Percentiles rank a stretch among this genome's conserved stretches.
Conservation (phyloP, 1,140 invertebrate genomes). For the Drosophila oshimai region DNA sequence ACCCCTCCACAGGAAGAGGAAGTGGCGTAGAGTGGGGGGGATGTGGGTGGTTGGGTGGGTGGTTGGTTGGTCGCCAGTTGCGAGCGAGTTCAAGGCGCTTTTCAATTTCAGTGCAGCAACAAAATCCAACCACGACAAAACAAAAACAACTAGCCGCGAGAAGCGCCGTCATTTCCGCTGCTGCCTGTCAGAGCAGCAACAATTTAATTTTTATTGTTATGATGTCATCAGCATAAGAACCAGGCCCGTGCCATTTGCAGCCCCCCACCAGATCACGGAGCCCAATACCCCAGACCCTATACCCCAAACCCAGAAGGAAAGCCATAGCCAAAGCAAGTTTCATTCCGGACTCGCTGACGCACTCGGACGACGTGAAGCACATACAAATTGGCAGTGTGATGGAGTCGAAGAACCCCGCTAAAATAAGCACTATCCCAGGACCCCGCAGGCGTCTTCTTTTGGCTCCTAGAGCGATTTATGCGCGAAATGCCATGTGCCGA, state of each 20-base stretch:
- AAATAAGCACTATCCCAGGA: constrained; percentile 16
- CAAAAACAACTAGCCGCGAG: constrained; percentile 31
- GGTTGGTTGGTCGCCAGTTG: background rate
- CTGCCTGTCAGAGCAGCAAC: constrained; percentile 49
- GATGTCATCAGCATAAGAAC: constrained; percentile 60
- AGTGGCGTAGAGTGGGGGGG: background rate
- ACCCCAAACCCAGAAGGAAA: background rate
- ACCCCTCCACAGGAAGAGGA: background rate
- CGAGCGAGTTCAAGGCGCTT: constrained; percentile 38
- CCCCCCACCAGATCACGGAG: background rate
- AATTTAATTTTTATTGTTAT: constrained; percentile 64
- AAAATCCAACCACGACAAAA: constrained; percentile 8
- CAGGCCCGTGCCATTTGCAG: constrained; percentile 35
- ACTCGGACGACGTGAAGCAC: constrained; percentile 34
- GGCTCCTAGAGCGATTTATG: constrained; percentile 34
- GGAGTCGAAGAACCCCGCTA: background rate
- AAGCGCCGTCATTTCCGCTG: constrained; percentile 52
- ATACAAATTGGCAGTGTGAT: constrained; percentile 36
- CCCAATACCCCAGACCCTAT: background rate
- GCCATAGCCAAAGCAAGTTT: background rate
- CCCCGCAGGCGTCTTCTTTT: constrained; percentile 1
- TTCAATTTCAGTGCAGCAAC: constrained; percentile 43
- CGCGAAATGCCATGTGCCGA: constrained; percentile 17
- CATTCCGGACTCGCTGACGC: constrained; percentile 20
- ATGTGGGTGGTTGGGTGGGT: background rate